Evolutionary conservation across 2,888 invertebrate genomes (phyloP), one percentile per base, ranked within the genome.

Genomic region (Latrodectus hesperus): DNA sequence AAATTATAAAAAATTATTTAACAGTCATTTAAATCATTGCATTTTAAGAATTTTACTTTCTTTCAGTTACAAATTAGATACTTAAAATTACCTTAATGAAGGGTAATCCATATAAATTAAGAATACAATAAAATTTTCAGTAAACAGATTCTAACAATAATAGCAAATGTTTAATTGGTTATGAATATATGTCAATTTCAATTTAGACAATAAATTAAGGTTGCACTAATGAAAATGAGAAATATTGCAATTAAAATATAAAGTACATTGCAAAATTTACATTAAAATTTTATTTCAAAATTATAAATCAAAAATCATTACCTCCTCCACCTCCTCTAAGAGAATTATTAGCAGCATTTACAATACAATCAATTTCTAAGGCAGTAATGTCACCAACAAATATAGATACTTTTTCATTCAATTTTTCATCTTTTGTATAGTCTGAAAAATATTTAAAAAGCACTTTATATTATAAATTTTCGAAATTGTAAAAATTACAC

Each of bases 291-390:
- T 38, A 38, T 4, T 38, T 38, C 6, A 38, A 73, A 53, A 17
- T 9, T 11, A 60, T 12, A 22, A 53, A 53, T 5, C 53, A 6
- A 12, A 52, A 75, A 60, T 38, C 16, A 22, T n/a, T 92, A 94
- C 94, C 94, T 92, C 97, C 97, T 52, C 97, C 97, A 49, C 98
- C 97, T 10, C 96, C 96, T 73, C 94, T 92, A 68, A 97, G 93
- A 26, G 92, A 92, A 0, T 94, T 94, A 92, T 98, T 98, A 0
- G 98, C 98, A 60, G 98, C 97, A 93, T 98, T 98, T 0, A 97
- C 97, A 90, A 98, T 96, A 0, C 95, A 96, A 93, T 97, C 97
- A 84, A 97, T 94, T 93, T 96, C 96, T 72, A 98, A 93, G 77
- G 94, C 93, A 0, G 97, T 97, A 49, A 98, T 97, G 91, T 97